Percentiles rank a stretch among this genome's conserved stretches.
These are phyloP conservation scores for Caenorhabditis becei DNA, from an alignment of 2,888 invertebrate genomes.

Conservation along the genomic window DNA sequence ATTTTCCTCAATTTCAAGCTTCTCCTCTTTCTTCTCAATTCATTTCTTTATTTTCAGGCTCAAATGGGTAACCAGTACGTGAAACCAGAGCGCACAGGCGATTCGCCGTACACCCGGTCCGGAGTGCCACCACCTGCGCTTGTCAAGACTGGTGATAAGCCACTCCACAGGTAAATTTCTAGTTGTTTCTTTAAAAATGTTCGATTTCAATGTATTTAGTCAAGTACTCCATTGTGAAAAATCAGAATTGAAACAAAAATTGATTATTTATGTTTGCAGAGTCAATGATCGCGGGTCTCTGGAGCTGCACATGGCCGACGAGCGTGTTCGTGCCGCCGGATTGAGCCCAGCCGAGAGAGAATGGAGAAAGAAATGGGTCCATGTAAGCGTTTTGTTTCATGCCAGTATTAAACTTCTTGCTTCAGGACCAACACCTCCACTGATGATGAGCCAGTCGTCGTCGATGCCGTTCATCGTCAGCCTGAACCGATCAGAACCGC, in stretches of 20 bases:
- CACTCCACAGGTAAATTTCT: conserved; percentile 72
- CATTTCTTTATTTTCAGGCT: conserved; percentile 17
- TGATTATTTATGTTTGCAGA: too few relatives aligned
- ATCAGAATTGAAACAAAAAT: too few relatives aligned
- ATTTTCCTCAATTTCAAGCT: neutral
- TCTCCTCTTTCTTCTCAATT: neutral
- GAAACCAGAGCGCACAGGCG: conserved; percentile 75
- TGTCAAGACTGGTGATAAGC: conserved; percentile 74
- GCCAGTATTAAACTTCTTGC: too few relatives aligned
- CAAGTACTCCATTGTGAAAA: too few relatives aligned
- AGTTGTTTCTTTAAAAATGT: neutral
- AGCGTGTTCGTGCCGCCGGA: conserved; percentile 76
- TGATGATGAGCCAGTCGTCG: conserved; percentile 81
- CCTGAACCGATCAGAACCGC: conserved; percentile 80
- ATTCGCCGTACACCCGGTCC: conserved; percentile 79
- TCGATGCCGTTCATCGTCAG: conserved; percentile 80
- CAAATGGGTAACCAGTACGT: conserved; percentile 80
- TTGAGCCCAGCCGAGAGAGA: conserved; percentile 79
- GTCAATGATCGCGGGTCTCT: conserved; percentile 80
- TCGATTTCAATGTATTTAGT: conserved; percentile 11
- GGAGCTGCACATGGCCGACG: conserved; percentile 80
- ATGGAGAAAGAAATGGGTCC: conserved; percentile 78
- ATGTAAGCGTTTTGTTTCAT: too few relatives aligned
- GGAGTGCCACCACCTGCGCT: conserved; percentile 79
- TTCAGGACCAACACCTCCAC: conserved; percentile 81